A percentile compares a stretch with the other conserved stretches of the same genome.
phyloP scores from a whole-genome alignment of 2,888 invertebrate species.

The Pandemis heparana region DNA sequence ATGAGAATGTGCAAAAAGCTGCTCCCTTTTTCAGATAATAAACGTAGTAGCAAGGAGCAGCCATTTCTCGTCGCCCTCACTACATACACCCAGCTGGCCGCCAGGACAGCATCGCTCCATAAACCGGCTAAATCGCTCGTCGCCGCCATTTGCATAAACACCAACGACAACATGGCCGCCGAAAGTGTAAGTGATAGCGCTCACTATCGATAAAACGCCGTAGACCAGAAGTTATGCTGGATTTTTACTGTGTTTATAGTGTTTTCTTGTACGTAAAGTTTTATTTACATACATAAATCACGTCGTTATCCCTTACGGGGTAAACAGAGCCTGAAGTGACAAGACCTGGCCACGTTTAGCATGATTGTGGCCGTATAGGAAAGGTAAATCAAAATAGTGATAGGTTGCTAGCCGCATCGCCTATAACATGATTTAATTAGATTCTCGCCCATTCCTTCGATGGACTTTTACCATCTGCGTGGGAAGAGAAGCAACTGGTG shows the following conservation, averaged over 20 bases:
- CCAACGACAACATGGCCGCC: conserved; percentile 50
- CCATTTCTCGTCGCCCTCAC: conserved; percentile 9
- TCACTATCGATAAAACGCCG: conserved; percentile 50
- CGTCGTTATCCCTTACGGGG: no score
- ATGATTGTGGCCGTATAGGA: no score
- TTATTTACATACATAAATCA: not conserved
- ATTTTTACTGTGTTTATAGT: conserved; percentile 1
- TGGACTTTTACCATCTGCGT: no score
- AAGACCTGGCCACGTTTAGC: no score
- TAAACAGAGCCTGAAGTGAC: no score
- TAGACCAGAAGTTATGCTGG: conserved; percentile 44
- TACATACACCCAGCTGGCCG: conserved; percentile 30
- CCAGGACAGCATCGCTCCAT: conserved; percentile 60
- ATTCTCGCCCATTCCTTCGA: no score
- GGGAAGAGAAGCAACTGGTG: no score
- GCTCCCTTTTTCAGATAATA: no score
- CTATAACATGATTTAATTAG: no score
- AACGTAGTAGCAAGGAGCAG: not conserved
- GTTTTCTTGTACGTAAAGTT: conserved; percentile 1
- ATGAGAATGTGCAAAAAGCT: not conserved
- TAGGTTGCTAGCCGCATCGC: no score
- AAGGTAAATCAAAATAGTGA: no score
- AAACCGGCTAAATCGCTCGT: conserved; percentile 71
- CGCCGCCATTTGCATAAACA: conserved; percentile 68
- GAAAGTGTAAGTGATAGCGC: conserved; percentile 51